Conservation (phyloP, 2,797 vertebrate species). For the Myotis myotis region DNA sequence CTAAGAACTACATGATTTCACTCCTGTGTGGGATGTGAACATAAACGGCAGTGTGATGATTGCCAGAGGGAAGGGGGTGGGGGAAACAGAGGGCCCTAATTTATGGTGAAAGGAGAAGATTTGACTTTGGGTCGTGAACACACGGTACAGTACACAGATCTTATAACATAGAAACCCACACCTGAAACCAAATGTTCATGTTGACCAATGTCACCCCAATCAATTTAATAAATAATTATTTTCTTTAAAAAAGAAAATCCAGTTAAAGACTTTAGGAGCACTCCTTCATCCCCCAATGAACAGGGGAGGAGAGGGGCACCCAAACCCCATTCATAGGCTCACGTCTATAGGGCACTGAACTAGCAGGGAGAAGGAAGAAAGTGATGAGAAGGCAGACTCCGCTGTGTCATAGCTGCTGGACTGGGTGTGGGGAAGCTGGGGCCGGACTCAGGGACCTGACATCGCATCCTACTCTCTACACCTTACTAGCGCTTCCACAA, state of each 20-base stretch:
- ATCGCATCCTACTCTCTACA: not conserved
- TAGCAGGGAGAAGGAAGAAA: not conserved
- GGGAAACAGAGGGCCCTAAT: no score
- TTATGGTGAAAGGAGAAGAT: no score
- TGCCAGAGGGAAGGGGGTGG: no score
- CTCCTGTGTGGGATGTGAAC: no score
- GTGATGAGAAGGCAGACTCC: not conserved
- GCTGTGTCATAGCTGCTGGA: not conserved
- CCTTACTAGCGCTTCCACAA: not conserved
- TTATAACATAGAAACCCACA: no score
- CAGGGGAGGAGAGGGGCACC: not conserved
- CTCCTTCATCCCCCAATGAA: not conserved
- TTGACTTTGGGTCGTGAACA: no score
- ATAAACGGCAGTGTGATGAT: no score
- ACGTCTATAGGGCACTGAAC: not conserved
- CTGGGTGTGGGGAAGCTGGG: not conserved
- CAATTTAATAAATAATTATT: no score
- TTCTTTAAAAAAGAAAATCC: not conserved
- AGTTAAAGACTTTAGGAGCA: not conserved
- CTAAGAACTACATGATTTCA: no score
- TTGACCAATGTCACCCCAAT: no score
- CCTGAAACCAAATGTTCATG: no score
- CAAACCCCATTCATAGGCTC: not conserved
- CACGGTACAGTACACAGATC: no score
- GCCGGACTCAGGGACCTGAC: not conserved